Percentiles rank a stretch among this genome's conserved stretches.
These are phyloP conservation scores for Xenopus laevis DNA, from an alignment of 2,113 vertebrate species.

Conservation along the genomic window DNA sequence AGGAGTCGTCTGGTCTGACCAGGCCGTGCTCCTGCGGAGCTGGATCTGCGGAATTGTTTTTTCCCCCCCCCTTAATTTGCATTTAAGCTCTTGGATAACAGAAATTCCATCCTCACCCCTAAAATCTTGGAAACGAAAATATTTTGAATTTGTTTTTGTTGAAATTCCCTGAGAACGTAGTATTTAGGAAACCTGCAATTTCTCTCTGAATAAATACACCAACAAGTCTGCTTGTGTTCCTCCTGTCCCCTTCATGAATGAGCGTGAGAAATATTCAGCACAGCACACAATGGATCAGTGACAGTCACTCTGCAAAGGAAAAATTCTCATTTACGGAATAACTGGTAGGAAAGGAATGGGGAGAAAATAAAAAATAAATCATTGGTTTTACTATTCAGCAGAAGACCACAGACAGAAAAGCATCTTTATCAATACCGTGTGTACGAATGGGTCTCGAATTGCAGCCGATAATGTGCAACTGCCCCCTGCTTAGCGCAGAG, in stretches of 20 bases:
- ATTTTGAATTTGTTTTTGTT: slow-evolving; percentile 33
- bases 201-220: neutral
- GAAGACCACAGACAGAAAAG: too few relatives aligned
- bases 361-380: too few relatives aligned
- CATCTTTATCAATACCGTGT: too few relatives aligned
- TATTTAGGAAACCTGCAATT: slow-evolving; percentile 24
- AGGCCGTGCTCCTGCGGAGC: slow-evolving; percentile 39
- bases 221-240: neutral
- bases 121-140: slow-evolving; percentile 23
- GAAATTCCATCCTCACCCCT: slow-evolving; percentile 12
- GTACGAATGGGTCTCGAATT: too few relatives aligned
- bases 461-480: too few relatives aligned
- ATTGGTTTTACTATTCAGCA: too few relatives aligned
- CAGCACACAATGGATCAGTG: too few relatives aligned
- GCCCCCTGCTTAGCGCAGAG: too few relatives aligned
- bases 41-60: slow-evolving; percentile 18
- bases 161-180: slow-evolving; percentile 13
- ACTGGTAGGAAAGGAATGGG: too few relatives aligned
- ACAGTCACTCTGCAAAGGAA: too few relatives aligned
- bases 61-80: slow-evolving; percentile 20
- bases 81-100: slow-evolving; percentile 25
- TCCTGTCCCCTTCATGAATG: neutral
- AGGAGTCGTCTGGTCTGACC: slow-evolving; percentile 46
- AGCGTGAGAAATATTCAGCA: too few relatives aligned
- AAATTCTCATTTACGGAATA: too few relatives aligned